Percentiles rank a stretch among this genome's conserved stretches.
phyloP scores from a whole-genome alignment of 2,797 vertebrate genomes.

The Phyllotis vaccarum region DNA sequence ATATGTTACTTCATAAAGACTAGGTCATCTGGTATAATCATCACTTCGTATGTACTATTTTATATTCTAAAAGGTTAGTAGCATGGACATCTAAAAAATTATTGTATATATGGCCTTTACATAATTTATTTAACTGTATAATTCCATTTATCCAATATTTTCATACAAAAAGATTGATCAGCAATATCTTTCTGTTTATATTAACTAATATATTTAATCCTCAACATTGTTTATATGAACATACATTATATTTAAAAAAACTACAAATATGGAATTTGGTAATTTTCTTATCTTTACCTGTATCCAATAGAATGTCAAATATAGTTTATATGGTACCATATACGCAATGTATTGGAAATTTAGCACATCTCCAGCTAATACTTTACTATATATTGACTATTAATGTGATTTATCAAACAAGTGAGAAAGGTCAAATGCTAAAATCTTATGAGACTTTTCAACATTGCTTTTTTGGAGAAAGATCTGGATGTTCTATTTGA shows the following conservation, averaged over 20 bases:
- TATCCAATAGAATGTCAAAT: not conserved
- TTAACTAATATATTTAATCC: not conserved
- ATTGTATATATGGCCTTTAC: not conserved
- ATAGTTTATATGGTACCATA: not conserved
- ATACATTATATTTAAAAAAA: not conserved
- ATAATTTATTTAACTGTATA: not conserved
- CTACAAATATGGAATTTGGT: not conserved
- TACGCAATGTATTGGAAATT: not conserved
- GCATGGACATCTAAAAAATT: not conserved
- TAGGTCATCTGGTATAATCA: not conserved
- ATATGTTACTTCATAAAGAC: not conserved
- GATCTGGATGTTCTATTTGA: not conserved
- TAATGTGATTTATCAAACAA: not conserved
- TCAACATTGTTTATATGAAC: not conserved
- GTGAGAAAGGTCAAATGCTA: not conserved
- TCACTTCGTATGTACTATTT: not conserved
- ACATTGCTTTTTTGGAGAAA: not conserved
- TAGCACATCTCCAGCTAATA: not conserved
- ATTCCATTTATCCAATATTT: not conserved
- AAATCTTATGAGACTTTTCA: not conserved
- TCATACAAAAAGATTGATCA: not conserved
- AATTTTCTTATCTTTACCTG: not conserved
- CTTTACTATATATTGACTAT: not conserved
- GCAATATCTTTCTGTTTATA: not conserved
- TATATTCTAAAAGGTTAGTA: not conserved